Percentiles rank a stretch among this genome's conserved stretches.
These are phyloP conservation scores for Sebastes steindachneri DNA, from an alignment of 2,797 vertebrate genomes.

Conservation along the genomic window DNA sequence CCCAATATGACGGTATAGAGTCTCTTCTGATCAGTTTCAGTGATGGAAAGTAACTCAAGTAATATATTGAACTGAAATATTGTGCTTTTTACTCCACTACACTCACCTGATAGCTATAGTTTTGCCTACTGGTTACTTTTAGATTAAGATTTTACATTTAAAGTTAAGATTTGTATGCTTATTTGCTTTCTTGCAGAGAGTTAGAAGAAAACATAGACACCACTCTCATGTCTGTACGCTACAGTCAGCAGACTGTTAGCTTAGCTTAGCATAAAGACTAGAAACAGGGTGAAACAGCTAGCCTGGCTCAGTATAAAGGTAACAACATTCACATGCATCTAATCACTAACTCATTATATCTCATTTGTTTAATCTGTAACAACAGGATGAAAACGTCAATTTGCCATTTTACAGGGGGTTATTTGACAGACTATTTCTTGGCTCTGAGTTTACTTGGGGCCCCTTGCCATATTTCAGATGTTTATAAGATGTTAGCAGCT, in stretches of 20 bases:
- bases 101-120: not conserved
- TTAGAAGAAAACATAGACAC: not conserved
- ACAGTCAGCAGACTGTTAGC: not conserved
- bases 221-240: not conserved
- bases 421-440: not conserved
- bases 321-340: not conserved
- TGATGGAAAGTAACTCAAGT: not conserved
- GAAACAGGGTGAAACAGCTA: not conserved
- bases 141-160: not conserved
- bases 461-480: not conserved
- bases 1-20: not conserved
- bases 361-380: not conserved
- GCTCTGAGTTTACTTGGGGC: not conserved
- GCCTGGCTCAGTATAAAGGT: not conserved
- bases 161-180: not conserved
- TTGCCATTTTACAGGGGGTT: not conserved
- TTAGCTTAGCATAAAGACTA: not conserved
- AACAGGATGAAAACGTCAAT: not conserved
- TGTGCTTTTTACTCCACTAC: not conserved
- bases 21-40: constrained; percentile 8
- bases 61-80: not conserved
- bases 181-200: not conserved
- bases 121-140: not conserved
- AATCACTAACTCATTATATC: not conserved
- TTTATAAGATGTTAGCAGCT: not conserved